Evolutionary conservation across 2,113 vertebrate genomes (phyloP), one percentile per base, ranked within the genome.

Genomic region (Caranx melampygus): DNA sequence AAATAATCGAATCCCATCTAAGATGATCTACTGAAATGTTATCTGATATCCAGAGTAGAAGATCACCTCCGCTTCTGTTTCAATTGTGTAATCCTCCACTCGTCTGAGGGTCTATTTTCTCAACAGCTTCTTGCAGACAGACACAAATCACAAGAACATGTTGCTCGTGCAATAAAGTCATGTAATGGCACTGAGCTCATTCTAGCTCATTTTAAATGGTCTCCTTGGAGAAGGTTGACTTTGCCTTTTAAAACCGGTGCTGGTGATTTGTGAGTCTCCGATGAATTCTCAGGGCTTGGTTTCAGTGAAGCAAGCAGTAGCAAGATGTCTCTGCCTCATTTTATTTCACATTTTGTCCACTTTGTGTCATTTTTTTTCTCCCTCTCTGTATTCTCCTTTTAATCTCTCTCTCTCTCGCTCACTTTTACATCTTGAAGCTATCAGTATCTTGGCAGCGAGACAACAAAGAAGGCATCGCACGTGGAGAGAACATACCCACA

Each of bases 341-440:
- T 85, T 88, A 79, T 82, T 86, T 80, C 61, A 62, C 87, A 85
- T 89, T 89, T 88, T 81, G 79, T 85, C 74, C 85, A 84, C 70
- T 89, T 82, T 86, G 72, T 80, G 72, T 63, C 52, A 70, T 75
- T 65, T 65, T 47, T 62, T 26, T 35, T 20, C 13, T 37, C 26
- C 13, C 45, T 20, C 60, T 37, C 69, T 63, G 34, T 66, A 37
- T 40, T 74, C 70, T 82, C 68, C 9, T 67, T 74, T 33, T 44
- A 57, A 37, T 67, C 78, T 60, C 64, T 54, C 55, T 52, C 42
- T 34, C 44, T 44, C 75, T 82, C 72, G 62, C 49, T 82, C 72
- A 65, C 49, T 85, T 61, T 65, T 76, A 88, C 90, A 92, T 91
- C 89, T 93, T 91, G 91, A 91, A 91, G 70, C 81, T 63, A 92